phyloP scores from a whole-genome alignment of 1,140 invertebrate species.

The Nomia melanderi region DNA sequence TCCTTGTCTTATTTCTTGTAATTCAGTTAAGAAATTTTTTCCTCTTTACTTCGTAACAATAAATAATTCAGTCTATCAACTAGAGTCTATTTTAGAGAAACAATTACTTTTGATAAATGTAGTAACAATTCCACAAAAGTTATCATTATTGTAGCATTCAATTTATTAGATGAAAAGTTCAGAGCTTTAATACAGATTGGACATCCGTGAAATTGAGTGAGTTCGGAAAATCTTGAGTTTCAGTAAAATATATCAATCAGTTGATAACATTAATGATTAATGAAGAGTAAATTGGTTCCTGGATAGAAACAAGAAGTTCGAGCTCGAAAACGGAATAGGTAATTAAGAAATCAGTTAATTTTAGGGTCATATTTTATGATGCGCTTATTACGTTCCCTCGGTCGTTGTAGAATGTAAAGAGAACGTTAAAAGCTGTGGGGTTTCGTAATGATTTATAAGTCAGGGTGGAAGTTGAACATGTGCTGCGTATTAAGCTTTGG shows the following conservation, averaged over 20 bases:
- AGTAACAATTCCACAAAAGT: no score
- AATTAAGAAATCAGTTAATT: slow-evolving; percentile 78
- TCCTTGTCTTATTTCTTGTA: no score
- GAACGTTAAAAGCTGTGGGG: slow-evolving; percentile 63
- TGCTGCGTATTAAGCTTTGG: slow-evolving; percentile 57
- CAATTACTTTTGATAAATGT: no score
- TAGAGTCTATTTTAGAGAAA: no score
- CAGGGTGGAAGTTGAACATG: slow-evolving; percentile 59
- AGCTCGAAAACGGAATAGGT: slow-evolving; percentile 69
- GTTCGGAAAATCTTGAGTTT: not conserved
- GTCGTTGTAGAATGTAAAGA: slow-evolving; percentile 53
- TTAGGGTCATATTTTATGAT: slow-evolving; percentile 74
- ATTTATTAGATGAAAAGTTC: no score
- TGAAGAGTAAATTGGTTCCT: slow-evolving; percentile 66
- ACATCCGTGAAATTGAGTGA: no score
- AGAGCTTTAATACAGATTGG: no score
- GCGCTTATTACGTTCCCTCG: slow-evolving; percentile 50
- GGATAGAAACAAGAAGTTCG: slow-evolving; percentile 49
- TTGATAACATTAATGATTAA: slow-evolving; percentile 60
- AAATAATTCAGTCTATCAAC: no score
- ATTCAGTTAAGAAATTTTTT: no score
- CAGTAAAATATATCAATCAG: slow-evolving; percentile 9
- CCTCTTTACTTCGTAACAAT: no score
- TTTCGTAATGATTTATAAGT: slow-evolving; percentile 66
- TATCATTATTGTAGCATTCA: no score